These are phyloP conservation scores for Sinonovacula constricta DNA, from an alignment of 1,140 invertebrate genomes.

Conservation along the genomic window DNA sequence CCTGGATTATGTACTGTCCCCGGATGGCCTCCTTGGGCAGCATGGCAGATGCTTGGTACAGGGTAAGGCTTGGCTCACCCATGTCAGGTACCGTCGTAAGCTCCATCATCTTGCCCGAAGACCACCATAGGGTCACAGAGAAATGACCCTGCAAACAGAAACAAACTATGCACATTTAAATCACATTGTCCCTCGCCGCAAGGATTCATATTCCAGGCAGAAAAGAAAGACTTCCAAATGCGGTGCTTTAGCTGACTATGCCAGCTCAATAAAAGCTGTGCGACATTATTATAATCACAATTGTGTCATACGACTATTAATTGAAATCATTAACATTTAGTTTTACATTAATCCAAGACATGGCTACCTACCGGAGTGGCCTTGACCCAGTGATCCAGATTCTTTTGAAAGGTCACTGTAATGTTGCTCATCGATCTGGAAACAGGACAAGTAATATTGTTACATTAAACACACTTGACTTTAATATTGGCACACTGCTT, in stretches of 20 bases:
- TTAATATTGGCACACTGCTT: no score
- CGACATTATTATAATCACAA: no score
- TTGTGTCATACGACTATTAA: no score
- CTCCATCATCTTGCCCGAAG: neutral
- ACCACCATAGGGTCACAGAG: neutral
- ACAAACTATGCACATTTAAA: neutral
- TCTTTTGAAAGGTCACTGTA: constrained; percentile 51
- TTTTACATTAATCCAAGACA: no score
- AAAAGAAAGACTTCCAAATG: no score
- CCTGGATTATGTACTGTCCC: constrained; percentile 4
- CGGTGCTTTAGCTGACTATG: no score
- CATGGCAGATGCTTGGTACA: constrained; percentile 4
- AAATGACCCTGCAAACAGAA: constrained; percentile 44
- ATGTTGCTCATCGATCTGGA: constrained; percentile 32
- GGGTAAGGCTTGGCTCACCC: constrained; percentile 34
- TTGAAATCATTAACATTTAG: no score
- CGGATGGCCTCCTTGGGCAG: neutral
- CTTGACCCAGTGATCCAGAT: constrained; percentile 51
- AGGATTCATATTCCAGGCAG: no score
- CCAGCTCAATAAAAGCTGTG: no score
- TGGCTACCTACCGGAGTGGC: constrained; percentile 40
- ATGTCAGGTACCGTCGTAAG: constrained; percentile 32
- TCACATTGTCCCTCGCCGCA: no score
- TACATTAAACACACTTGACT: no score
- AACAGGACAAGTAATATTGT: no score